Conservation (phyloP, 1,140 invertebrate genomes). For the Drosophila pectinifera region DNA sequence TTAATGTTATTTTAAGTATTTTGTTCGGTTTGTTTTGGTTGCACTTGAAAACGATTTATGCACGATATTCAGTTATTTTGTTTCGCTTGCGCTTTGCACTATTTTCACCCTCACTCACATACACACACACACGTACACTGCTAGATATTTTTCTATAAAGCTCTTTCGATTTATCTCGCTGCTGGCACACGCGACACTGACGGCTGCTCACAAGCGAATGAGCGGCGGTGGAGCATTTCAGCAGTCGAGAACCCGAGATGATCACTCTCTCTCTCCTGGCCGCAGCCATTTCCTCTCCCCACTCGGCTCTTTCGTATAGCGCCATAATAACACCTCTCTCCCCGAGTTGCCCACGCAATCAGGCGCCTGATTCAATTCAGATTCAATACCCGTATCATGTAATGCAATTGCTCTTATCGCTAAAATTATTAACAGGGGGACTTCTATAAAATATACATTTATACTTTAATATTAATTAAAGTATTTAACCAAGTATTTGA, state of each 20-base stretch:
- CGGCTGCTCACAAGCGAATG: slow-evolving; percentile 81
- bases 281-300: not conserved
- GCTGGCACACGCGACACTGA: slow-evolving; percentile 79
- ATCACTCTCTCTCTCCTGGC: slow-evolving; percentile 16
- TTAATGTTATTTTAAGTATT: slow-evolving; percentile 16
- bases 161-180: slow-evolving; percentile 45
- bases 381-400: slow-evolving; percentile 31
- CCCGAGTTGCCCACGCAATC: slow-evolving; percentile 10
- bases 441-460: not conserved
- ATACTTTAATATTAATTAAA: not conserved
- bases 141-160: slow-evolving; percentile 32
- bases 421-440: slow-evolving; percentile 15
- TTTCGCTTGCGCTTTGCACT: slow-evolving; percentile 41
- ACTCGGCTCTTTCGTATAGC: not conserved
- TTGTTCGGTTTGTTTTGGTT: slow-evolving; percentile 15
- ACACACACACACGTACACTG: slow-evolving; percentile 30
- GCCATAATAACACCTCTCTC: slow-evolving; percentile 9
- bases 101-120: slow-evolving; percentile 36
- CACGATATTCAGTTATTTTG: slow-evolving; percentile 27
- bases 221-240: slow-evolving; percentile 19
- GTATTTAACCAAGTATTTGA: not conserved
- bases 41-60: slow-evolving; percentile 46
- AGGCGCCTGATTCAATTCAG: slow-evolving; percentile 37
- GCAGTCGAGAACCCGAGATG: slow-evolving; percentile 26
- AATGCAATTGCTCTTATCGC: slow-evolving; percentile 43